Percentiles rank a stretch among this genome's conserved stretches.
Evolutionary conservation across 2,113 vertebrate genomes (phyloP).

Genomic region (Brachyhypopomus gauderio): DNA sequence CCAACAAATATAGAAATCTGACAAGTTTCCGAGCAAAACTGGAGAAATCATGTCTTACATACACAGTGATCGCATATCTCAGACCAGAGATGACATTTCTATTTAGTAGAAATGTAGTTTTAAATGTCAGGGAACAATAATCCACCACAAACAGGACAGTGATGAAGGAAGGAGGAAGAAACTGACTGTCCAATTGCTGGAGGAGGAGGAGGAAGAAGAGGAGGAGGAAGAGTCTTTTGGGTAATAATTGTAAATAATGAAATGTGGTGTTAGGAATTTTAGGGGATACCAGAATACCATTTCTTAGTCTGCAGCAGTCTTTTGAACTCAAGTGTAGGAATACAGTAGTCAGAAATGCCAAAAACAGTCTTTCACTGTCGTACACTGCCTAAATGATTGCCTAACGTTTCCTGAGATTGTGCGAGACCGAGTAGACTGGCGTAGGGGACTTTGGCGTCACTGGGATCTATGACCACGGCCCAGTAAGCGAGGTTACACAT

Average conservation of each 20-base stretch:
- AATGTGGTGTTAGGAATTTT: no score
- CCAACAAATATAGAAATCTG: slow-evolving; percentile 31
- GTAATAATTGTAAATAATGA: not conserved
- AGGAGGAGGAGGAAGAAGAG: no score
- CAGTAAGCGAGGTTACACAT: slow-evolving; percentile 24
- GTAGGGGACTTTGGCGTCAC: slow-evolving; percentile 76
- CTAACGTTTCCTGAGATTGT: slow-evolving; percentile 78
- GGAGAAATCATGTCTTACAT: slow-evolving; percentile 3
- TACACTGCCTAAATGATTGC: slow-evolving; percentile 38
- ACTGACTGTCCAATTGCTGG: slow-evolving; percentile 12
- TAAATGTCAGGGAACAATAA: slow-evolving; percentile 4
- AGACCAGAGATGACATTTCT: not conserved
- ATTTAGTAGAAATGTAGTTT: slow-evolving; percentile 13
- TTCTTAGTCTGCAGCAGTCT: not conserved
- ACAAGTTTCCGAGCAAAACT: slow-evolving; percentile 26
- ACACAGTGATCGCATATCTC: slow-evolving; percentile 27
- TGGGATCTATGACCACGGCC: slow-evolving; percentile 57
- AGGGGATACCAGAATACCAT: not conserved
- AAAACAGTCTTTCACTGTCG: slow-evolving; percentile 25
- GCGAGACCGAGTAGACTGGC: slow-evolving; percentile 33
- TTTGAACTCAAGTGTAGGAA: slow-evolving; percentile 44
- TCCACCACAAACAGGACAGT: slow-evolving; percentile 16
- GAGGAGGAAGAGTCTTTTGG: no score
- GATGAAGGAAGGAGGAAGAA: slow-evolving; percentile 3
- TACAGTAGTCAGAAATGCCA: slow-evolving; percentile 55